Evolutionary conservation across 2,888 invertebrate species (phyloP), one percentile per base, ranked within the genome.

Genomic region (Acrobasis consociella): DNA sequence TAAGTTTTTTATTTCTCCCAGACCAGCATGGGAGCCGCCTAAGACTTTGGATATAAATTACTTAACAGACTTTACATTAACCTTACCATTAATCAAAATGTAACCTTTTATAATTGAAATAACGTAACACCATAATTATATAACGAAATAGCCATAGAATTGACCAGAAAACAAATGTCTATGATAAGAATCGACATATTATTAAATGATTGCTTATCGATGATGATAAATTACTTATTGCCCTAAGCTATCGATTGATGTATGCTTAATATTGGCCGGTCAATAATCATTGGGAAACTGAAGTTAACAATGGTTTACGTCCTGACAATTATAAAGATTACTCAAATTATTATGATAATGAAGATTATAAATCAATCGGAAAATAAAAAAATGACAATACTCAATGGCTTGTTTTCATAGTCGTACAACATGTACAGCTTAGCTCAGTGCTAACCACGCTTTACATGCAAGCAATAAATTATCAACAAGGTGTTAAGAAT

Each of bases 401-500:
- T 10, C 9, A 55, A 16, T 55, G 10, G 13, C 16, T 39, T 39
- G 55, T 16, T 39, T 55, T 15, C 39, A 55, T 16, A n/a, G n/a
- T n/a, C n/a, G n/a, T n/a, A 38, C 55, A 55, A 49, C 22, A 58
- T 58, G 58, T 49, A 58, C 13, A 37, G 37, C 31, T 46, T 49
- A 55, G 22, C 22, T 22, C 22, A 3, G 64, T 55, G 60, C 64
- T 71, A 68, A 70, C 69, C 65, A 68, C 60, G 65, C 59, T 68
- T 68, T 69, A 68, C 56, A 56, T 67, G 65, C 64, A 63, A 63
- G 77, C 69, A 76, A 83, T 85, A 85, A 81, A 82, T 80, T 80
- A 80, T 76, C 72, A 76, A 81, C 77, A 71, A 81, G 81, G 81
- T 82, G 82, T 78, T 76, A 77, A 78, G 78, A 79, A 77, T 80